phyloP scores from a whole-genome alignment of 1,140 invertebrate species.

The Limonius californicus region DNA sequence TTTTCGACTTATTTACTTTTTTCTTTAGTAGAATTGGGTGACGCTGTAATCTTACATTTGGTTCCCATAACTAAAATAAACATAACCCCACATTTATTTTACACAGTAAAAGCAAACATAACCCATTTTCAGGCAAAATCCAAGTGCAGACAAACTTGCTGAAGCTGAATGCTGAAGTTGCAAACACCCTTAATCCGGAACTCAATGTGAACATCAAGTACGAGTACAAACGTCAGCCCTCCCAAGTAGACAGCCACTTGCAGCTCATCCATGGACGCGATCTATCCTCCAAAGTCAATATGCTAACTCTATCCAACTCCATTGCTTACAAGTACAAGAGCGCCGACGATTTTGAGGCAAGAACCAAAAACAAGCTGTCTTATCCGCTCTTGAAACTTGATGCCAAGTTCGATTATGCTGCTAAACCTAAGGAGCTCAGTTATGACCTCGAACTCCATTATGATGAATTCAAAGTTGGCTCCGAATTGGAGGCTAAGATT shows the following conservation, averaged over 20 bases:
- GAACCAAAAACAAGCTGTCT: slow-evolving; percentile 47
- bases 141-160: slow-evolving; percentile 40
- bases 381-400: slow-evolving; percentile 53
- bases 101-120: too few relatives aligned
- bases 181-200: slow-evolving; percentile 54
- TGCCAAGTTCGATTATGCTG: slow-evolving; percentile 51
- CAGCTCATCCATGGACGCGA: slow-evolving; percentile 60
- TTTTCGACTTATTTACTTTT: too few relatives aligned
- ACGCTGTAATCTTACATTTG: too few relatives aligned
- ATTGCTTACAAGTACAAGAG: slow-evolving; percentile 27
- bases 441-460: slow-evolving; percentile 52
- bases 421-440: slow-evolving; percentile 52
- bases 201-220: slow-evolving; percentile 57
- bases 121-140: slow-evolving; percentile 29
- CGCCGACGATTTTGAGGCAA: slow-evolving; percentile 30
- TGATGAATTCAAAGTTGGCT: slow-evolving; percentile 53
- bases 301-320: slow-evolving; percentile 45
- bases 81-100: too few relatives aligned
- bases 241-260: slow-evolving; percentile 49
- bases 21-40: too few relatives aligned
- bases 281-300: slow-evolving; percentile 53
- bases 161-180: slow-evolving; percentile 49
- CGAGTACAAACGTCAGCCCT: slow-evolving; percentile 41
- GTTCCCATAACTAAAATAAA: too few relatives aligned
- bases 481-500: slow-evolving; percentile 54